phyloP scores from a whole-genome alignment of 2,113 vertebrate species.

The Rana temporaria region DNA sequence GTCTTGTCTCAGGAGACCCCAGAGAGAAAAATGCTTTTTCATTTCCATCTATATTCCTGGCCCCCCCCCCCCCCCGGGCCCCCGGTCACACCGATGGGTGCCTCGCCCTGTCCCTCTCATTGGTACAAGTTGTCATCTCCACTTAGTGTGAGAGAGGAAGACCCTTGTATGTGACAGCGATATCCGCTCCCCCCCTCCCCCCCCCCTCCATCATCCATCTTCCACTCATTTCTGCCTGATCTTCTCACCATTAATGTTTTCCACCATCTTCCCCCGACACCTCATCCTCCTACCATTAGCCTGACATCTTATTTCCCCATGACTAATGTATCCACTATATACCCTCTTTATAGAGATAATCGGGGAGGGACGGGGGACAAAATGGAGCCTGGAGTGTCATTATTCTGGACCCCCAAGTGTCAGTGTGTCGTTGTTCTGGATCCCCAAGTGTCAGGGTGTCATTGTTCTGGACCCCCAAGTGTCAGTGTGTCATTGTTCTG shows the following conservation, averaged over 20 bases:
- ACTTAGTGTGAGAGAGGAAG: slow-evolving; percentile 45
- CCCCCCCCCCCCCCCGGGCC: neutral
- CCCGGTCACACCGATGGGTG: slow-evolving; percentile 34
- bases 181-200: slow-evolving; percentile 2
- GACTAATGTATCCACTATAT: slow-evolving; percentile 45
- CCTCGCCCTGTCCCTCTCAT: slow-evolving; percentile 38
- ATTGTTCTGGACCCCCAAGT: neutral
- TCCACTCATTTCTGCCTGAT: slow-evolving; percentile 33
- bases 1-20: slow-evolving; percentile 60
- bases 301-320: slow-evolving; percentile 53
- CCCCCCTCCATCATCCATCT: neutral
- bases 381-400: no score
- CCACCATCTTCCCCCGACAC: slow-evolving; percentile 58
- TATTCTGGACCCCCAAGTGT: no score
- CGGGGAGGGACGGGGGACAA: no score
- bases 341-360: no score
- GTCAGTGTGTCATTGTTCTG: neutral
- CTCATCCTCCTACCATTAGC: slow-evolving; percentile 55
- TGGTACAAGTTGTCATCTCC: slow-evolving; percentile 49
- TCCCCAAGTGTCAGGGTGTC: neutral
- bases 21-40: slow-evolving; percentile 51
- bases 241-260: slow-evolving; percentile 57
- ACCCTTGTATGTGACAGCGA: slow-evolving; percentile 29
- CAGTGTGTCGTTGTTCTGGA: neutral
- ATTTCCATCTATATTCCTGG: slow-evolving; percentile 44